These are phyloP conservation scores for Schlechtendalia chinensis DNA, from an alignment of 1,140 invertebrate genomes.

Conservation along the genomic window DNA sequence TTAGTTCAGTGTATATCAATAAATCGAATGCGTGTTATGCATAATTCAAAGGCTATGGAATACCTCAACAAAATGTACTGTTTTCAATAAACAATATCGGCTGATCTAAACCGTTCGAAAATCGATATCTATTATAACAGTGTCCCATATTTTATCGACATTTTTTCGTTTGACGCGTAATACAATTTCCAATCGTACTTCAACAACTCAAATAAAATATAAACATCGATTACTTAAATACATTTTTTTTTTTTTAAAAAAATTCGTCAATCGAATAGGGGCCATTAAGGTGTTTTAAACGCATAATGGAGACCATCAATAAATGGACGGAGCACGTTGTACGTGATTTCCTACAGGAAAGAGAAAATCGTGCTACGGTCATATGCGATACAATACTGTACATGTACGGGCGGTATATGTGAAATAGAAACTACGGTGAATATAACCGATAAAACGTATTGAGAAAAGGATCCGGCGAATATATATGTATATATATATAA, in stretches of 20 bases:
- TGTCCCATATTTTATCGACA: neutral
- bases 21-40: neutral
- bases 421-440: constrained; percentile 35
- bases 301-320: constrained; percentile 37
- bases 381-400: constrained; percentile 19
- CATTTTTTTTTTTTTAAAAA: neutral
- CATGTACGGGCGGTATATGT: constrained; percentile 19
- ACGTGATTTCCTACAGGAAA: constrained; percentile 50
- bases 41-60: neutral
- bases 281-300: neutral
- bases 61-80: neutral
- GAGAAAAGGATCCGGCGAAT: neutral
- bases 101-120: neutral
- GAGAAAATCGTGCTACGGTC: constrained; percentile 42
- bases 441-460: neutral
- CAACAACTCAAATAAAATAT: neutral
- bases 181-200: neutral
- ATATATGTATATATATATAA: too few species aligned
- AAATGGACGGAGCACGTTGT: constrained; percentile 42
- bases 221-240: neutral
- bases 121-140: neutral
- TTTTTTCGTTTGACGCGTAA: neutral
- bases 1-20: neutral
- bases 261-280: neutral
- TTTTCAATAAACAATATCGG: neutral